Base-by-base conservation (phyloP, 2,888 invertebrate species). In the Agrochola macilenta region DNA sequence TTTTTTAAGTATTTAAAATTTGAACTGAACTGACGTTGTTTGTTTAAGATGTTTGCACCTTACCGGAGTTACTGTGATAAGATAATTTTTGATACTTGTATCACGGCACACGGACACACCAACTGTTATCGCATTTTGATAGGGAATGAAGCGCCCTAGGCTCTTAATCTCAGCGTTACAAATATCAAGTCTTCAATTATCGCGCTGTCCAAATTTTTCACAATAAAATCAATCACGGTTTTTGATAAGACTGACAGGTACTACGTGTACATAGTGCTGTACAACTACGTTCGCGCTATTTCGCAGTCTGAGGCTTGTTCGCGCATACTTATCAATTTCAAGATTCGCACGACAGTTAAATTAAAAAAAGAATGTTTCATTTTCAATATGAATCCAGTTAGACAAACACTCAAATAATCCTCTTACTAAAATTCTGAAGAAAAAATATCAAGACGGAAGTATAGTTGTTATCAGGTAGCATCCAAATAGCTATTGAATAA, bases 31-130 rank as follows among this genome's bases (percentile, higher is more conserved):
- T 89, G 85, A 88, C 88, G 75, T 60, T 91, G 84, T 94, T 95
- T 94, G 87, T 86, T 88, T 86, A 91, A 92, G 91, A 92, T 93
- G 92, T 95, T 95, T 95, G 92, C 93, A 93, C 94, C 90, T 92
- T 88, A 89, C 90, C 88, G 85, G 90, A 90, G 91, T 90, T 89
- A 82, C 76, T 77, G 72, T 39, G 95, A 95, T 96, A 95, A 95
- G 95, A 95, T 95, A 95, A 92, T 91, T 93, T 94, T 92, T 91
- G 89, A 95, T 93, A 92, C 92, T 91, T 92, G 91, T 95, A 93
- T 93, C 94, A 93, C 92, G 90, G 76, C 83, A 70, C 39, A 73
- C 69, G 82, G 82, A 91, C 90, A 89, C 87, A 87, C 85, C 84
- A 84, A 85, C 87, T 87, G 91, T 91, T 95, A 94, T 94, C 94